Evolutionary conservation across 35 echinoderm and acorn worm genomes (phyloP), one percentile per base, ranked within the genome.

Genomic region (Holothuria glaberrima): DNA sequence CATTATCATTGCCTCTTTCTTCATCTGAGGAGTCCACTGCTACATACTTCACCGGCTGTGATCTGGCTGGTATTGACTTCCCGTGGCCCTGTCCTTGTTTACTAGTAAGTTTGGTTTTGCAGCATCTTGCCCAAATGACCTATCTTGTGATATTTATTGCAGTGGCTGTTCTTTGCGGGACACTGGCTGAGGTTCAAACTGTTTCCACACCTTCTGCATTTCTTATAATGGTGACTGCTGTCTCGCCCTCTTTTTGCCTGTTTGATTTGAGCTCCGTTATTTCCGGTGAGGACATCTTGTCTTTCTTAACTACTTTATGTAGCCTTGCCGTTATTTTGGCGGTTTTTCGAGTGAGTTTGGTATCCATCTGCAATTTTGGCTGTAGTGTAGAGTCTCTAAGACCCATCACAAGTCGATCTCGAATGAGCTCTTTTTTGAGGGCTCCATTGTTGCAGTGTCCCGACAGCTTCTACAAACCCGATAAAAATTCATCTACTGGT

Each of bases 361-460:
- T 79, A 24, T 79, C 33, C 44, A 79, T 1, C 48, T 79, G 34
- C 33, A 79, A 20, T 54, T 79, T 79, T 33, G 36, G 74, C 34
- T 79, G 74, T 48, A 79, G 35, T 17, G 6, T 44, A 3, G 34
- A 21, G 48, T 79, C 74, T 79, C 74, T 36, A 44, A 79, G 34
- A 26, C 85, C 59, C 16, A 88, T 35, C 7, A 72, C 66, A 52
- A 88, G 30, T 75, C 66, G 33, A 73, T 73, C 86, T 54, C 66
- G 16, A 18, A 88, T 88, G 14, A 88, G 46, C 32, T 88, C 86
- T 50, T 88, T 32, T 72, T 54, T 73, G 33, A 88, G 50, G 1
- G 86, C 6, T 46, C 45, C 64, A 35, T 73, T 48, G 10, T 71
- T 75, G 30, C 66, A 72, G 25, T 88, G 30, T 12, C 73, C 64